phyloP scores from a whole-genome alignment of 2,797 vertebrate species.

The Monodelphis domestica region DNA sequence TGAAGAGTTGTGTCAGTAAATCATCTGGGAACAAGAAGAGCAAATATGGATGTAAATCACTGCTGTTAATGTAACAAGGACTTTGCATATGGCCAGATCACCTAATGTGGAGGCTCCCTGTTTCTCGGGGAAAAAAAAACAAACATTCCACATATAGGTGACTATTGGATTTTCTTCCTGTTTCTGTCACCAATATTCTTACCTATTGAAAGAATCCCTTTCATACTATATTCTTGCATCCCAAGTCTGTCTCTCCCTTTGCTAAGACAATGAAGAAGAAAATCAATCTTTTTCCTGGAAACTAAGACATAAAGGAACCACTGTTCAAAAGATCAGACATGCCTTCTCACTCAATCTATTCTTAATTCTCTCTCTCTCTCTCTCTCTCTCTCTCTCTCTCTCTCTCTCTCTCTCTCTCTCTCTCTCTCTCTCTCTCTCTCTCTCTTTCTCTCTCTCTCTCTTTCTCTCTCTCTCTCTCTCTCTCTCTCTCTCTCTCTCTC shows the following conservation, averaged over 20 bases:
- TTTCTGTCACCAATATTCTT: not conserved
- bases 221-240: not conserved
- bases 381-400: too few species aligned
- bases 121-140: not conserved
- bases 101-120: not conserved
- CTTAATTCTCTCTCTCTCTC: not conserved
- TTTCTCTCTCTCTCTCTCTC: too few species aligned
- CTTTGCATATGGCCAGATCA: not conserved
- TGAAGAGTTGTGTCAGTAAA: not conserved
- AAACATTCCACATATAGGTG: not conserved
- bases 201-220: not conserved
- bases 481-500: too few species aligned
- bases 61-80: too few species aligned
- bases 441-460: too few species aligned
- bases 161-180: not conserved
- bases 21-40: conserved; percentile 28
- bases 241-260: not conserved
- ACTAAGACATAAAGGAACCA: not conserved
- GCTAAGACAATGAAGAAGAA: not conserved
- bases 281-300: not conserved
- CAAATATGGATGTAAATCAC: not conserved
- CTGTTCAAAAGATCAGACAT: not conserved
- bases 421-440: too few species aligned
- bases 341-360: not conserved
- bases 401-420: too few species aligned